Conservation (phyloP, 2,113 vertebrate genomes). For the Todiramphus chloris region DNA sequence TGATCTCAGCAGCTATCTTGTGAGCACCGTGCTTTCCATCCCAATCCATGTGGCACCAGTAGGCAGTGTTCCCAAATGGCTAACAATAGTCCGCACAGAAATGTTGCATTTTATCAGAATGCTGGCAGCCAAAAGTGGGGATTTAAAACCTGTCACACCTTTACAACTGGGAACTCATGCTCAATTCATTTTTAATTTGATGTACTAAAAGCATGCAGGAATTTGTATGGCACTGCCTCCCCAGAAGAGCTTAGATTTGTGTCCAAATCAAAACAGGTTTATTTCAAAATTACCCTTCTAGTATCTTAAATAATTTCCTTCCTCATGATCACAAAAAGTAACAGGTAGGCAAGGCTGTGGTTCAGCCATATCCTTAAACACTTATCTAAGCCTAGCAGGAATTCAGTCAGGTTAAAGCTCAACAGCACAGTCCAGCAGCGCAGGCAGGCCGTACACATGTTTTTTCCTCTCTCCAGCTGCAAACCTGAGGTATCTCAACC, state of each 20-base stretch:
- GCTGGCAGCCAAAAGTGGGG: background rate
- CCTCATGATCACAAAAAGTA: background rate
- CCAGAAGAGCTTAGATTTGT: background rate
- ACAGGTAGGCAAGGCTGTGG: background rate
- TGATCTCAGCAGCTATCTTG: background rate
- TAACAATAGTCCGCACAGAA: background rate
- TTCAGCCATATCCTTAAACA: rapidly evolving
- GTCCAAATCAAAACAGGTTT: background rate
- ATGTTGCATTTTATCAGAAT: background rate
- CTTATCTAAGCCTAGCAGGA: background rate
- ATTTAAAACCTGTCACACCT: background rate
- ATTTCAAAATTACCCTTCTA: background rate
- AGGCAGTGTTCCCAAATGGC: background rate
- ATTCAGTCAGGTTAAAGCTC: too few species aligned
- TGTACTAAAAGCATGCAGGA: background rate
- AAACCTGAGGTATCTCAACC: background rate
- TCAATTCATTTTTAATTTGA: background rate
- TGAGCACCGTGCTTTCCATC: background rate
- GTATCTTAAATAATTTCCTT: background rate
- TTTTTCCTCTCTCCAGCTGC: background rate
- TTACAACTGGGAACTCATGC: rapidly evolving
- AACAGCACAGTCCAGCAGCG: rapidly evolving
- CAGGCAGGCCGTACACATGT: rapidly evolving
- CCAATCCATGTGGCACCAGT: background rate
- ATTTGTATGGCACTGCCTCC: background rate